These are phyloP conservation scores for Cardiocondyla obscurior DNA, from an alignment of 1,140 invertebrate genomes.

Conservation along the genomic window DNA sequence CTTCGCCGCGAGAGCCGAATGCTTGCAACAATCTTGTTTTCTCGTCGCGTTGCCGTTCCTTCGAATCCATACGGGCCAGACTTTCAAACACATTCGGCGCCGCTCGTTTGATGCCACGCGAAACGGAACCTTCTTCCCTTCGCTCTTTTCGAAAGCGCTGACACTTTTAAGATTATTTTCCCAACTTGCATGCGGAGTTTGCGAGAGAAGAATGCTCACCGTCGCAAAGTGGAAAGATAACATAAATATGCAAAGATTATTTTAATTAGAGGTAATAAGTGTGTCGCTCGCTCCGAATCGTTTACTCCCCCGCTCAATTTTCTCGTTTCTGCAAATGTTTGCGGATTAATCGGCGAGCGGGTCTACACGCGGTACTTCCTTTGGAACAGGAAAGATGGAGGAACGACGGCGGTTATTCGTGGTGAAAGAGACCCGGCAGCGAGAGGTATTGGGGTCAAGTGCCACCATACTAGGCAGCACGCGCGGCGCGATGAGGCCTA, in stretches of 20 bases:
- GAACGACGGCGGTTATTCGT: constrained; percentile 2
- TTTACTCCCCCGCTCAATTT: background rate
- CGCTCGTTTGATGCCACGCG: background rate
- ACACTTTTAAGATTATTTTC: background rate
- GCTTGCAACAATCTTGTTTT: background rate
- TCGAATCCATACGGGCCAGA: background rate
- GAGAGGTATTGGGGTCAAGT: constrained; percentile 75
- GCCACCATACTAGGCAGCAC: constrained; percentile 67
- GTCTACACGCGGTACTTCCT: background rate
- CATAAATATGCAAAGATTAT: background rate
- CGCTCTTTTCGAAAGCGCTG: background rate
- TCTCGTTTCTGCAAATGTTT: constrained; percentile 2
- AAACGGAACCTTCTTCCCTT: background rate
- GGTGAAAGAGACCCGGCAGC: constrained; percentile 69
- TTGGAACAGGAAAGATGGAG: background rate
- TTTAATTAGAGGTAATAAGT: background rate
- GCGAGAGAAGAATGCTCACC: background rate
- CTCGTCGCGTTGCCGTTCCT: background rate
- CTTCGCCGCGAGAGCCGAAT: background rate
- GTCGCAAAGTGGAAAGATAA: background rate
- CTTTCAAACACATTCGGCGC: background rate
- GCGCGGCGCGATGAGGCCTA: constrained; percentile 69
- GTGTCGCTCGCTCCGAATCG: background rate
- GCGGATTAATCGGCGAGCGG: background rate
- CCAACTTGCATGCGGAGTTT: no score